Percentiles rank a stretch among this genome's conserved stretches.
Conservation (phyloP, 2,888 invertebrate genomes). For the Mongoloraphidia duomilia region DNA sequence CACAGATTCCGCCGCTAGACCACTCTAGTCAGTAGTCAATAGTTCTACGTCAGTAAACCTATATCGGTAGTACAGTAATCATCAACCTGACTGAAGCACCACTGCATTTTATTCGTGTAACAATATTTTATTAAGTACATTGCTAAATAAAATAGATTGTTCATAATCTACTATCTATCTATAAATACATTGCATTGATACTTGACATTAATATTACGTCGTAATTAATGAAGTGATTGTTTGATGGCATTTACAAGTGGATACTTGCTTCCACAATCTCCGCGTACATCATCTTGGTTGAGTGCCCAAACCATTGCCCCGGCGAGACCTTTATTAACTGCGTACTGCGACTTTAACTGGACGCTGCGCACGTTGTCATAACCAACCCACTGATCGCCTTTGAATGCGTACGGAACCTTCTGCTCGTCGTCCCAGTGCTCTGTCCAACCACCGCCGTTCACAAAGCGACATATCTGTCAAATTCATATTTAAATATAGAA, state of each 20-base stretch:
- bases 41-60: too few relatives aligned
- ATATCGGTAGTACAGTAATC: too few relatives aligned
- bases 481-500: background rate
- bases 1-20: too few relatives aligned
- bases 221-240: too few relatives aligned
- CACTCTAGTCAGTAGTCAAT: too few relatives aligned
- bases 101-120: too few relatives aligned
- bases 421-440: constrained; percentile 32
- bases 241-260: constrained; percentile 38
- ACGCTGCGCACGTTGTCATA: constrained; percentile 43
- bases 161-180: too few relatives aligned
- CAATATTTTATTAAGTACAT: too few relatives aligned
- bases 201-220: too few relatives aligned
- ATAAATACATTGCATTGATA: too few relatives aligned
- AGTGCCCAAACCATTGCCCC: constrained; percentile 60
- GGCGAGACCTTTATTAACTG: constrained; percentile 26
- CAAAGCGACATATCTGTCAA: constrained; percentile 26
- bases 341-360: constrained; percentile 26
- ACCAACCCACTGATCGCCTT: constrained; percentile 43
- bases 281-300: constrained; percentile 55
- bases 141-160: too few relatives aligned
- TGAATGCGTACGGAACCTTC: constrained; percentile 41
- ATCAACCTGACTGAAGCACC: too few relatives aligned
- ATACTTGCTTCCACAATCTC: constrained; percentile 36
- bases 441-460: constrained; percentile 34